Evolutionary conservation across 2,888 invertebrate species (phyloP).

Genomic region (Drosophila diplacantha): DNA sequence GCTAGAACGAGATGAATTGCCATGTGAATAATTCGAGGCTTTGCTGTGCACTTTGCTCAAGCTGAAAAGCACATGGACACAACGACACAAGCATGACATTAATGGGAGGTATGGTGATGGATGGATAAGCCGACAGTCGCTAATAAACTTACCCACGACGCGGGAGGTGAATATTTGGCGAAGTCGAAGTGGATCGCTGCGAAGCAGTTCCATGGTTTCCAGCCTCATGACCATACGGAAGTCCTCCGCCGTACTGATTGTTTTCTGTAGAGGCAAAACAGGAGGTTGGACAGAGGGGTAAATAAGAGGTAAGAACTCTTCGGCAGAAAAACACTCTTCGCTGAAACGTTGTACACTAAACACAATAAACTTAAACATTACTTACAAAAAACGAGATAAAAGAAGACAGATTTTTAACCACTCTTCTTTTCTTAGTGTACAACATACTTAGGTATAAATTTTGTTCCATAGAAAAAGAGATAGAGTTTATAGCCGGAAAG

Average conservation of each 20-base stretch:
- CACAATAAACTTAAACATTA: neutral
- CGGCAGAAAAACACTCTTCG: constrained; percentile 16
- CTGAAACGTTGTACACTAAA: constrained; percentile 25
- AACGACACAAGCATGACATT: constrained; percentile 46
- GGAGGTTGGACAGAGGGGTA: neutral
- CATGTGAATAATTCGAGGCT: constrained; percentile 75
- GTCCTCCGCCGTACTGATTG: constrained; percentile 65
- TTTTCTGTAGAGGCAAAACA: constrained; percentile 50
- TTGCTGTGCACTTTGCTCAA: constrained; percentile 69
- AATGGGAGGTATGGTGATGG: constrained; percentile 30
- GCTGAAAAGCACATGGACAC: constrained; percentile 41
- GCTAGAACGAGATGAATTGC: constrained; percentile 78
- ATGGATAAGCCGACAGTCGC: constrained; percentile 8
- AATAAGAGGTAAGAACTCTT: constrained; percentile 7
- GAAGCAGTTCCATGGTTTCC: constrained; percentile 55
- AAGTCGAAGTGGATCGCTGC: constrained; percentile 74
- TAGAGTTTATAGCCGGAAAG: constrained; percentile 51
- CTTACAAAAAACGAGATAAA: neutral
- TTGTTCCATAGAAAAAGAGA: constrained; percentile 45
- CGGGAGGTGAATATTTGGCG: constrained; percentile 74
- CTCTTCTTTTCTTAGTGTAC: constrained; percentile 39
- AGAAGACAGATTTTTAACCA: neutral
- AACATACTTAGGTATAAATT: constrained; percentile 28
- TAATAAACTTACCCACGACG: constrained; percentile 73
- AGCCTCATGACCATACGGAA: constrained; percentile 66